Percentiles rank a stretch among this genome's conserved stretches.
Conservation (phyloP, 2,797 vertebrate genomes). For the Denticeps clupeoides region DNA sequence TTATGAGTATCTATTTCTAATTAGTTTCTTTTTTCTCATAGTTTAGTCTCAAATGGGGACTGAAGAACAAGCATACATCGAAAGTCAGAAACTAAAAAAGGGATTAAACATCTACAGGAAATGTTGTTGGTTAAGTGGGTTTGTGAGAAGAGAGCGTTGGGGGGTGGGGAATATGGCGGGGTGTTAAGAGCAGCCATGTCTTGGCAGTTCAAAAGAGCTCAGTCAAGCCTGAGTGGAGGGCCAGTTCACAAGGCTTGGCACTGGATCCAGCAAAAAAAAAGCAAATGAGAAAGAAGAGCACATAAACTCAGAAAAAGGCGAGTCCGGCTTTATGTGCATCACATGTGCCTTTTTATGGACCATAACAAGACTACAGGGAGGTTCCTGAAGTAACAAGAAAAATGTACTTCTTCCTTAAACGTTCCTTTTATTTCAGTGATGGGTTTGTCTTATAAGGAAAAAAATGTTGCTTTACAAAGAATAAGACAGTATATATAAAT, state of each 20-base stretch:
- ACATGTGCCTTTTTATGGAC: neutral
- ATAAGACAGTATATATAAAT: no score
- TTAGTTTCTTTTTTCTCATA: neutral
- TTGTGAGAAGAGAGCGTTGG: slow-evolving; percentile 20
- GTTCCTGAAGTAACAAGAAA: no score
- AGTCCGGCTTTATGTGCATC: neutral
- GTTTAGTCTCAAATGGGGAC: neutral
- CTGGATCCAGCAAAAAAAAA: slow-evolving; percentile 3
- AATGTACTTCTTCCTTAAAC: no score
- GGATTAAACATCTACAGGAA: slow-evolving; percentile 30
- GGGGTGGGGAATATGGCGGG: slow-evolving; percentile 1
- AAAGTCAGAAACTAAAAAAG: slow-evolving; percentile 14
- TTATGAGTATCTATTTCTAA: neutral
- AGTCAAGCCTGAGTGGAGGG: neutral
- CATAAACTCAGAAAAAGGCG: neutral
- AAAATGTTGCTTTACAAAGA: no score
- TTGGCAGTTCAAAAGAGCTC: slow-evolving; percentile 4
- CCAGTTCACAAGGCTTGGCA: slow-evolving; percentile 4
- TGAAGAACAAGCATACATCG: neutral
- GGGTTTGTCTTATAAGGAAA: no score
- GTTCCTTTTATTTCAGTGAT: no score
- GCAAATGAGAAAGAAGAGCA: neutral
- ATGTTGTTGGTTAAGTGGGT: slow-evolving; percentile 32
- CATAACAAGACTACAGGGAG: neutral
- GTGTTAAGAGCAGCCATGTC: neutral